phyloP scores from a whole-genome alignment of 1,140 invertebrate species.

The Pseudachorutes palmiensis region DNA sequence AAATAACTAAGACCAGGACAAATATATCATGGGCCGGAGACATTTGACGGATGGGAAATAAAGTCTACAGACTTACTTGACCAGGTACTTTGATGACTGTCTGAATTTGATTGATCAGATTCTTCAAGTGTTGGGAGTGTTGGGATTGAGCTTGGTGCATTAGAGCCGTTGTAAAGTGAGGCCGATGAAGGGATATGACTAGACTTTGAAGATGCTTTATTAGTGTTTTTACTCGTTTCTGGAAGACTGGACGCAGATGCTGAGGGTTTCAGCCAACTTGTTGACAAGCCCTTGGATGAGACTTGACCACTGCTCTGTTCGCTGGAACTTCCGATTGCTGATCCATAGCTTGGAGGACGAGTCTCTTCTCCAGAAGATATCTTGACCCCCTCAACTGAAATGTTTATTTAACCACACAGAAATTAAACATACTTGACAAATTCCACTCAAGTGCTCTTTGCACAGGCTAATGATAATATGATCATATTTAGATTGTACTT shows the following conservation, averaged over 20 bases:
- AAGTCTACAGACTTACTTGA: no score
- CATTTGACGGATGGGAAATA: no score
- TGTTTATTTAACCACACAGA: no score
- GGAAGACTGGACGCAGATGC: not conserved
- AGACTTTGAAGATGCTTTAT: not conserved
- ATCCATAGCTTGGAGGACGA: not conserved
- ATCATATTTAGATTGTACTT: no score
- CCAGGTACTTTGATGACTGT: constrained; percentile 7
- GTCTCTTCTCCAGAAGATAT: not conserved
- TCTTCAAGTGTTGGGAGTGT: not conserved
- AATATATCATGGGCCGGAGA: no score
- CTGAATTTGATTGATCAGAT: not conserved
- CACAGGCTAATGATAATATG: no score
- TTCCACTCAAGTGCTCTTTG: no score
- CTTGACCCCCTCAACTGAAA: constrained; percentile 1
- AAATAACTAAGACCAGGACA: no score
- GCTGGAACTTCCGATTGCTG: not conserved
- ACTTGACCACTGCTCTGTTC: not conserved
- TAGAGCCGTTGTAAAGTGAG: not conserved
- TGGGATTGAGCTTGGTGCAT: not conserved
- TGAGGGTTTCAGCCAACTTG: constrained; percentile 3
- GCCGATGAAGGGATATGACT: not conserved
- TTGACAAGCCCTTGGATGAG: not conserved
- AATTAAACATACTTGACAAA: no score
- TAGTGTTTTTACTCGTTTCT: constrained; percentile 4